Evolutionary conservation across 2,888 invertebrate genomes (phyloP), one percentile per base, ranked within the genome.

Genomic region (Dryobotodes eremita): DNA sequence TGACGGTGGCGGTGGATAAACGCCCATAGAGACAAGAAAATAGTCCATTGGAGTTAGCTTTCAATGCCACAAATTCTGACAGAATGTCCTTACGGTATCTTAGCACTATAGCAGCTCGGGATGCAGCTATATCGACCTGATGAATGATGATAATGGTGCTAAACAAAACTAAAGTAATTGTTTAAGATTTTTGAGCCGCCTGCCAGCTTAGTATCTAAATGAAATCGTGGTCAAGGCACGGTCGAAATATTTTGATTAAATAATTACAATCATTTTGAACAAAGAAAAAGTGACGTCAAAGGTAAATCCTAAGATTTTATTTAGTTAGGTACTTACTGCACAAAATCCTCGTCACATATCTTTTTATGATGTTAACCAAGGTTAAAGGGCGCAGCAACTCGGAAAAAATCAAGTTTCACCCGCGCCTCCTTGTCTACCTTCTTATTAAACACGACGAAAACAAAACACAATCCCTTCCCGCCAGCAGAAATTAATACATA

Each of bases 201-300:
- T 8, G 6, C 2, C 6, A 5, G 10, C 17, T n/a, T 17, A 17
- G 11, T 46, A 66, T 26, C 46, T 0, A 48, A 50, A 50, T 50
- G 26, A 71, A 71, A 71, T 73, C 13, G 42, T 26, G n/a, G 42
- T 55, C 72, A 55, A 72, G 11, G 1, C 20, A 23, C 15, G 26
- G 26, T 15, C 15, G 4, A 71, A 69, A 71, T 26, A n/a, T n/a
- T n/a, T n/a, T n/a, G n/a, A n/a, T n/a, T n/a, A n/a, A n/a, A n/a
- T n/a, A n/a, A n/a, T n/a, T n/a, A n/a, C n/a, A n/a, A n/a, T n/a
- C n/a, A n/a, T n/a, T n/a, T n/a, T n/a, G n/a, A n/a, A 36, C 31
- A 4, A 26, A 15, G 3, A 20, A 15, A 50, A 53, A 72, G 17
- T n/a, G 7, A 72, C 31, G 70, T 36, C 48, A 69, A 66, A 26